Evolutionary conservation across 2,113 vertebrate genomes (phyloP), one percentile per base, ranked within the genome.

Genomic region (Hippocampus mohnikei): DNA sequence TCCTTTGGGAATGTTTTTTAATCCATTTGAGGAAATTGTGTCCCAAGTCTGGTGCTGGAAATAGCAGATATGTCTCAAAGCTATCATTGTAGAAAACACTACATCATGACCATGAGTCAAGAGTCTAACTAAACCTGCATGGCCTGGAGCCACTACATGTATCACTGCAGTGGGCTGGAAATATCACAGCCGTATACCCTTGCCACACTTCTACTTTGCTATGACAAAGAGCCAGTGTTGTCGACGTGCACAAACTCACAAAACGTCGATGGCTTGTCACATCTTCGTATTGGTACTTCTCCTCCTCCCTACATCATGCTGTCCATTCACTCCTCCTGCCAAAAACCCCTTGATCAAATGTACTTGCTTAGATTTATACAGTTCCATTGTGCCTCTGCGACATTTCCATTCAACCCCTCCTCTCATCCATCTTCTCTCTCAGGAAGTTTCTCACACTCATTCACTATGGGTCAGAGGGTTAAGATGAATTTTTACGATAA

Each of bases 31-130:
- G 77, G 80, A 85, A 84, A 86, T 73, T 72, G 73, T 44, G 52
- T 78, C 70, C 73, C n/a, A 0, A 64, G 69, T 80, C 81, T 81
- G 78, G 86, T 76, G 77, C 73, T 83, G 74, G 83, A 89, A 87
- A 80, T 81, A 85, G 80, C 85, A 83, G 84, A 83, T 85, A 85
- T 70, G 84, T 89, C 87, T 88, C 75, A 71, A 74, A 89, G 83
- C 89, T 86, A 82, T 85, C 87, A 74, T 67, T 70, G 79, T 71
- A 76, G 81, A 77, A 88, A 82, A 85, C 87, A 83, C 85, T 89
- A 85, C 87, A 89, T 90, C 89, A 90, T 77, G 76, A 80, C 80
- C 84, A 89, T 84, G 84, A 88, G 82, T 88, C 88, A 88, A 37
- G 85, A 73, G 82, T 88, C 85, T 79, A 90, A 88, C 88, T 85